A percentile compares a stretch with the other conserved stretches of the same genome.
Evolutionary conservation across 2,888 invertebrate species (phyloP).

Genomic region (Aelia acuminata): DNA sequence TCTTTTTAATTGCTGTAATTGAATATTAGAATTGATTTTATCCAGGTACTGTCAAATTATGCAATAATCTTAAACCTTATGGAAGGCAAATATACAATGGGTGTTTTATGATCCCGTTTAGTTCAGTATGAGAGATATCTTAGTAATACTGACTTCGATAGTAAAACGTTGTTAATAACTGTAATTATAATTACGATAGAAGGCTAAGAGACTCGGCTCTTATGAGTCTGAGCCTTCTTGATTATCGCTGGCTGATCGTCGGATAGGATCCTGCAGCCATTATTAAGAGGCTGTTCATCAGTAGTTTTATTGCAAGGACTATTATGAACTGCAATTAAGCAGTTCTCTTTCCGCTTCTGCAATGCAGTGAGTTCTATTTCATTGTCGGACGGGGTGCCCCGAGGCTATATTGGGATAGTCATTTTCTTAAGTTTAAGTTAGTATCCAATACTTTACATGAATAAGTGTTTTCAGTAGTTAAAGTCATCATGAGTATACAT

Average conservation of each 20-base stretch:
- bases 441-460: background rate
- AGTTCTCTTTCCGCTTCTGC: background rate
- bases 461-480: background rate
- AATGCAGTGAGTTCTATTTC: conserved; percentile 3
- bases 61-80: no score
- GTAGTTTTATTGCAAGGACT: conserved; percentile 17
- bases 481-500: no score
- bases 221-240: background rate
- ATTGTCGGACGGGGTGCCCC: background rate
- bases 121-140: no score
- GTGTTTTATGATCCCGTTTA: no score
- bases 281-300: background rate
- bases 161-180: background rate
- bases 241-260: background rate
- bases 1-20: no score
- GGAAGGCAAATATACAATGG: no score
- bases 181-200: background rate
- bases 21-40: no score
- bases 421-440: background rate
- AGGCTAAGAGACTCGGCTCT: background rate
- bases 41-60: no score
- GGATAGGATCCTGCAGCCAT: background rate
- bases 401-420: background rate
- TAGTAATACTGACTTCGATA: background rate
- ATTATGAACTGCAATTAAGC: conserved; percentile 27